Conservation (phyloP, 2,797 vertebrate genomes). For the Balearica regulorum region DNA sequence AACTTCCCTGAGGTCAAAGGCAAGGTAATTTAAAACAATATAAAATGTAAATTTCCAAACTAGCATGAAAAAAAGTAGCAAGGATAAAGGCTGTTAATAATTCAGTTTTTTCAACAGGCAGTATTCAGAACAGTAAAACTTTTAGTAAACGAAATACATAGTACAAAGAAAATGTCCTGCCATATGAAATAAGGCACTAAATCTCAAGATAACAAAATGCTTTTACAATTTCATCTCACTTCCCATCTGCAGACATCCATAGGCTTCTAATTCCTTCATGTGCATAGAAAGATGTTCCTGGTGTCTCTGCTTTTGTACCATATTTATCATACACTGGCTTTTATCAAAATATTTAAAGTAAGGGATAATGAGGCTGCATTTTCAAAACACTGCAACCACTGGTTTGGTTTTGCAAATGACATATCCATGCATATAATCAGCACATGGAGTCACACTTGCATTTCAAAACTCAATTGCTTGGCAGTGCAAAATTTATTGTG, state of each 20-base stretch:
- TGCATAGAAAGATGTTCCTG: background rate
- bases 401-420: background rate
- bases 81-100: background rate
- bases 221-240: constrained; percentile 1
- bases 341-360: background rate
- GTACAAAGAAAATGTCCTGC: background rate
- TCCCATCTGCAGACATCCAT: background rate
- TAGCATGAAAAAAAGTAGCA: background rate
- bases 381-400: background rate
- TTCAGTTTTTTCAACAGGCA: background rate
- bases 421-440: background rate
- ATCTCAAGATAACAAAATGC: background rate
- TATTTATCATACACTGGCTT: background rate
- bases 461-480: background rate
- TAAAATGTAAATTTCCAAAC: background rate
- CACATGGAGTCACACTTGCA: background rate
- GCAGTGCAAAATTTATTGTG: background rate
- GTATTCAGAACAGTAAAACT: background rate
- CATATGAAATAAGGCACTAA: background rate
- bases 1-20: background rate
- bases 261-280: background rate
- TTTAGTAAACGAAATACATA: background rate
- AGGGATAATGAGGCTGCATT: background rate
- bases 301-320: background rate
- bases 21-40: constrained; percentile 4